Base-by-base conservation (phyloP, 37 sponge, comb jelly and placozoan genomes). In the Hormiphora californensis region DNA sequence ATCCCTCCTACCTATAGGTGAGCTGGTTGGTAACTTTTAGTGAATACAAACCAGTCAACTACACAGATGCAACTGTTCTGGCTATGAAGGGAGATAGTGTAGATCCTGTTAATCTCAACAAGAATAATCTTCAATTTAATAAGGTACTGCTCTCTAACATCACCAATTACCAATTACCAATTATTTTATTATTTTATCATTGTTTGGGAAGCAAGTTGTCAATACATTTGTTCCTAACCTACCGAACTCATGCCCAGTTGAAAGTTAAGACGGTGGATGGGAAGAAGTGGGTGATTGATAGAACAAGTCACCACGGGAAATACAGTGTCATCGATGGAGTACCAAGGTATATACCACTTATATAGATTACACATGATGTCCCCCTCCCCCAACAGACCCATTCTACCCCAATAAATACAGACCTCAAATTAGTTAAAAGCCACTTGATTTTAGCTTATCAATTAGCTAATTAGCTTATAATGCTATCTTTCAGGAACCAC, bases 11-110 rank as follows among this genome's bases (percentile, higher is more conserved):
- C n/a, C n/a, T 40, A 0, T 46, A 95, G 62, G 91, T 95, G 9
- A 39, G 85, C 55, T 98, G 99, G 99, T 54, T 41, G 1, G 90
- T 89, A 40, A 90, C 90, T 17, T 98, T 90, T 91, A 88, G 91
- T 22, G 96, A 94, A 21, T 98, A 98, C 90, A 87, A 69, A 22
- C 99, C 99, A 25, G 91, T 94, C 7, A 89, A 93, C 62, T 95
- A 94, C 91, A 98, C 99, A 7, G 89, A 92, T 0, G 89, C 90
- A 32, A 11, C 31, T 30, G 94, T 94, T 28, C 73, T 87, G 32
- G 87, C 30, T 28, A n/a, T 27, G 81, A 73, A 5, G 0, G 19
- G 81, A n/a, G 36, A 27, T n/a, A 3, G 21, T 1, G 46, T 73
- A 25, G 81, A 73, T 41, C 81, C 81, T 3, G 36, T 28, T 8